Percentiles rank a stretch among this genome's conserved stretches.
phyloP scores from a whole-genome alignment of 2,113 vertebrate species.

The Thomomys bottae region DNA sequence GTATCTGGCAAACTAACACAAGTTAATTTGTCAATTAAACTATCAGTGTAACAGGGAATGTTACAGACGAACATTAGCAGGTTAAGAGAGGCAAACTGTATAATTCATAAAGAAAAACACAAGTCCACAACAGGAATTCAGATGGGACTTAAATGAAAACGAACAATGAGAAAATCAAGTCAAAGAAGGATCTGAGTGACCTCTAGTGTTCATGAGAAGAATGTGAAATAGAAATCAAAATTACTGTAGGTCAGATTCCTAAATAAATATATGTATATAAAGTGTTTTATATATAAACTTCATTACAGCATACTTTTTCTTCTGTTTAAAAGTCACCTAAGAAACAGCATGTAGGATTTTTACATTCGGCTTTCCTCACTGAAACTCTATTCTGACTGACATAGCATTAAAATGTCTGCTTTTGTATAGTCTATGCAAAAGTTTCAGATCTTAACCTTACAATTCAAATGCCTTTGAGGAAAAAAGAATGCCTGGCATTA shows the following conservation, averaged over 20 bases:
- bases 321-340: constrained; percentile 28
- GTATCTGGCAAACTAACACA: constrained; percentile 70
- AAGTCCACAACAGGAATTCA: constrained; percentile 71
- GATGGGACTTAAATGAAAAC: constrained; percentile 50
- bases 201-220: constrained; percentile 81
- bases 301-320: not conserved
- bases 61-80: constrained; percentile 79
- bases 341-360: constrained; percentile 33
- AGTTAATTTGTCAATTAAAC: constrained; percentile 81
- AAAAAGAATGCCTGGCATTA: constrained; percentile 29
- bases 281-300: not conserved
- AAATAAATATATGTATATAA: not conserved
- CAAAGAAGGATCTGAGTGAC: constrained; percentile 80
- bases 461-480: constrained; percentile 45
- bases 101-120: constrained; percentile 77
- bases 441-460: constrained; percentile 23
- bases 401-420: constrained; percentile 30
- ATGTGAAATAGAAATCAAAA: not conserved
- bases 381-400: not conserved
- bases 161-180: not conserved
- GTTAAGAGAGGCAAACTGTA: constrained; percentile 77
- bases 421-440: not conserved
- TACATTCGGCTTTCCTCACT: constrained; percentile 3
- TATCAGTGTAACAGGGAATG: constrained; percentile 75
- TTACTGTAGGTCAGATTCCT: not conserved